Base-by-base conservation (phyloP, 2,888 invertebrate genomes). In the Amiota mariae region DNA sequence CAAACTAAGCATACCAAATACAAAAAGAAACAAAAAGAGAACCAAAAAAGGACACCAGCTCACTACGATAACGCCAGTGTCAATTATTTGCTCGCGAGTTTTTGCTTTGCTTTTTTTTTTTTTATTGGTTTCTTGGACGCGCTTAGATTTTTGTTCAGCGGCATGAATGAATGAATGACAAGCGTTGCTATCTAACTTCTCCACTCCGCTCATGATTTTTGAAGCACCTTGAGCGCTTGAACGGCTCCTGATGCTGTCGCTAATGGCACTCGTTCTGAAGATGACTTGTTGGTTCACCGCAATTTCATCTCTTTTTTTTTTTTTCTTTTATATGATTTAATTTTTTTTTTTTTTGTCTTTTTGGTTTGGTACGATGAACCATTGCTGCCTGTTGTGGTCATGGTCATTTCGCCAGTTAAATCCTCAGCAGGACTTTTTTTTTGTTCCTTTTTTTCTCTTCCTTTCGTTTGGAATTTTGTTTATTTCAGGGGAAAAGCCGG, bases 181-280 rank as follows among this genome's bases (percentile, higher is more conserved):
- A n/a, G 73, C 77, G 74, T 63, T 66, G 54, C 66, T 70, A 54
- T 75, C 73, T 36, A 36, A 36, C 36, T 6, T 2, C 36, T 4
- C 36, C 36, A 2, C 24, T 24, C 24, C 24, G 2, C 8, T 36
- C 6, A 36, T 36, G 36, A 0, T 36, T 36, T 36, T 36, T 72
- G 78, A 73, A 74, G 72, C 73, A 51, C 75, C 77, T 66, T 66
- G 70, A 73, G 74, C 67, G 59, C 20, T 59, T 59, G 59, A 59
- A 20, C 59, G 59, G 8, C 11, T 73, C 63, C 73, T 66, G 51
- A 36, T 67, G 76, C 76, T 48, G 47, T 66, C 48, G 66, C 76
- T 85, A 83, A 82, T 85, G 84, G 81, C 77, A 72, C 79, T 73
- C 18, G 63, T 78, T 73, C 70, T 75, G 73, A 76, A 79, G 80